Percentiles rank a stretch among this genome's conserved stretches.
These are phyloP conservation scores for Phoebastria nigripes DNA, from an alignment of 2,797 vertebrate genomes.

Conservation along the genomic window DNA sequence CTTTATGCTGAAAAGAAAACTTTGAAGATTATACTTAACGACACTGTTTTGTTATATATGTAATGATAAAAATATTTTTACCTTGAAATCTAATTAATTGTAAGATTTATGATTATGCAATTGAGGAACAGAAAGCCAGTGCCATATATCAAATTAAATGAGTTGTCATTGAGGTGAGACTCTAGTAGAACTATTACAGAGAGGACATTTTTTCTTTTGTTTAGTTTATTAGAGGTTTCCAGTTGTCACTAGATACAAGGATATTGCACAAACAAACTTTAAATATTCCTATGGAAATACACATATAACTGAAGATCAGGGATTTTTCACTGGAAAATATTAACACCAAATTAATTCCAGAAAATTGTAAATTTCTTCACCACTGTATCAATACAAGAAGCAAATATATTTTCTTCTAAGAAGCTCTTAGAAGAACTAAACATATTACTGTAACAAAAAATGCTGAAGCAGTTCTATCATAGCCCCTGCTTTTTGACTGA, in stretches of 20 bases:
- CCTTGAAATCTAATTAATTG: background rate
- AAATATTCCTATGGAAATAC: background rate
- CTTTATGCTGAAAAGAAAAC: background rate
- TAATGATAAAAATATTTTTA: background rate
- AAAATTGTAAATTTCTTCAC: background rate
- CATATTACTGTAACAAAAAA: background rate
- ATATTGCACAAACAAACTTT: background rate
- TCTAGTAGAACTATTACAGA: background rate
- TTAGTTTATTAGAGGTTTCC: background rate
- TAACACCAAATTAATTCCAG: background rate
- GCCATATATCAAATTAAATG: background rate
- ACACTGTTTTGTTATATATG: background rate
- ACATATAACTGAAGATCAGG: background rate
- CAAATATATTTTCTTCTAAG: background rate
- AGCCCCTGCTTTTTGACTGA: background rate
- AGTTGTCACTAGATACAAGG: background rate
- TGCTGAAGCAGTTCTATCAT: background rate
- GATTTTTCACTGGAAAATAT: background rate
- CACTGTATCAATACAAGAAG: background rate
- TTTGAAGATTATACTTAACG: background rate
- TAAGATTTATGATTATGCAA: background rate
- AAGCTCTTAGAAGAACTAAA: background rate
- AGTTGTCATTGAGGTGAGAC: background rate
- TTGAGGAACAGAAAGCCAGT: background rate
- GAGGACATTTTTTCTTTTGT: background rate